Evolutionary conservation across 2,888 invertebrate genomes (phyloP), one percentile per base, ranked within the genome.

Genomic region (Noctua janthe): DNA sequence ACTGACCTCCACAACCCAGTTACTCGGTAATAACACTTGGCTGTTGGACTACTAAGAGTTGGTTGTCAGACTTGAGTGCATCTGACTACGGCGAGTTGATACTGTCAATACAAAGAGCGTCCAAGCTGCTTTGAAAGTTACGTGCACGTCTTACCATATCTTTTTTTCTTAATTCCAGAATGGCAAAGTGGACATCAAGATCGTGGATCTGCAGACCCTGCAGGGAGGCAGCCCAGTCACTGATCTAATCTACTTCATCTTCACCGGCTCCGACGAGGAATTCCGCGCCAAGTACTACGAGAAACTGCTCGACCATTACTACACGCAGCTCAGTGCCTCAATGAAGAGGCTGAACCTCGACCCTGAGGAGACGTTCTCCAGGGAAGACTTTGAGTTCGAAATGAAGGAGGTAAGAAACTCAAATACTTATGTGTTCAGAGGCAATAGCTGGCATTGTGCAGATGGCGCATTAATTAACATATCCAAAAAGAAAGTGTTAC

Each of bases 181-280:
- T 8, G 92, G 92, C 7, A 83, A 78, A 1, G 59, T 94, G 0
- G 85, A 93, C 8, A 84, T 93, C n/a, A 90, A 93, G 20, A 86
- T 93, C 1, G 91, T 96, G 35, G 96, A 96, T 84, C 94, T 93
- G 70, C 96, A 96, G 86, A 94, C 94, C 1, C 78, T 95, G 13
- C 92, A 93, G 77, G 90, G 91, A 0, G 94, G 94, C 11, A 91
- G 93, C 66, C 93, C 92, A 0, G 87, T 93, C n/a, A 82, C 90
- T 0, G 96, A 96, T 86, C 91, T 96, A 15, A 77, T 95, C 23
- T 95, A 95, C 90, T 94, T 95, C 84, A 92, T 95, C 75, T 93
- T 94, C 88, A 87, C 93, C 4, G 93, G 95, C 49, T 92, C 95
- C 0, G 95, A 95, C 85, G 92, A 92, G 64, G 82, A 91, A 82